These are phyloP conservation scores for Etheostoma spectabile DNA, from an alignment of 2,113 vertebrate genomes.

Conservation along the genomic window DNA sequence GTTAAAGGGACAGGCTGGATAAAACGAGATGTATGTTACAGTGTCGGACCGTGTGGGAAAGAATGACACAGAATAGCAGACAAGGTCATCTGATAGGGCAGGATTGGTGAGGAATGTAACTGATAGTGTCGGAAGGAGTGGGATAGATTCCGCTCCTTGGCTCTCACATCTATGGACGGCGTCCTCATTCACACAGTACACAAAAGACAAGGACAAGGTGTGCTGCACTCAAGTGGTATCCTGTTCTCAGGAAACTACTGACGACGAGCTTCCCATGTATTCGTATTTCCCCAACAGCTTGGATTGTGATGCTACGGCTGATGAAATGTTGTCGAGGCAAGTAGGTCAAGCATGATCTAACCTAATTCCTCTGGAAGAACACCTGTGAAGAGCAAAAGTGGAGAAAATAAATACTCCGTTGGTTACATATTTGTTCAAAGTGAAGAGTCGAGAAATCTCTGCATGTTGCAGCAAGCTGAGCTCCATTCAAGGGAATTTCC, in stretches of 20 bases:
- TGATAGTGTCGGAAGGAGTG: conserved; percentile 74
- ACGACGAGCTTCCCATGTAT: conserved; percentile 70
- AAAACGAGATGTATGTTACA: conserved; percentile 46
- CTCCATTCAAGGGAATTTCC: conserved; percentile 70
- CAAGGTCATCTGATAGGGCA: conserved; percentile 70
- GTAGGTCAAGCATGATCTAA: neutral
- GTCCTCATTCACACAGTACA: conserved; percentile 74
- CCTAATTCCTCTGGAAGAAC: conserved; percentile 1
- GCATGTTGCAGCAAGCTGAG: conserved; percentile 62
- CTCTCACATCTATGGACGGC: conserved; percentile 69
- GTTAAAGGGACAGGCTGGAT: conserved; percentile 14
- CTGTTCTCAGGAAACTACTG: conserved; percentile 70
- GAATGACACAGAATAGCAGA: conserved; percentile 66
- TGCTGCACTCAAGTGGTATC: conserved; percentile 59
- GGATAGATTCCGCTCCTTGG: conserved; percentile 63
- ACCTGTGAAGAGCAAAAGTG: conserved; percentile 17
- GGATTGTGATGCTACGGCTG: conserved; percentile 7
- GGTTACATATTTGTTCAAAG: conserved; percentile 16
- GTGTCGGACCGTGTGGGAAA: conserved; percentile 72
- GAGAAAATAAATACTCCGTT: neutral
- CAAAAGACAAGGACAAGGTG: conserved; percentile 76
- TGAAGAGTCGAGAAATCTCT: conserved; percentile 8
- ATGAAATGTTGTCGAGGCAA: neutral
- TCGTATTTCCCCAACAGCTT: conserved; percentile 50
- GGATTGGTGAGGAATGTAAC: conserved; percentile 76